phyloP scores from a whole-genome alignment of 2,113 vertebrate genomes.

The Lophotis ruficrista region DNA sequence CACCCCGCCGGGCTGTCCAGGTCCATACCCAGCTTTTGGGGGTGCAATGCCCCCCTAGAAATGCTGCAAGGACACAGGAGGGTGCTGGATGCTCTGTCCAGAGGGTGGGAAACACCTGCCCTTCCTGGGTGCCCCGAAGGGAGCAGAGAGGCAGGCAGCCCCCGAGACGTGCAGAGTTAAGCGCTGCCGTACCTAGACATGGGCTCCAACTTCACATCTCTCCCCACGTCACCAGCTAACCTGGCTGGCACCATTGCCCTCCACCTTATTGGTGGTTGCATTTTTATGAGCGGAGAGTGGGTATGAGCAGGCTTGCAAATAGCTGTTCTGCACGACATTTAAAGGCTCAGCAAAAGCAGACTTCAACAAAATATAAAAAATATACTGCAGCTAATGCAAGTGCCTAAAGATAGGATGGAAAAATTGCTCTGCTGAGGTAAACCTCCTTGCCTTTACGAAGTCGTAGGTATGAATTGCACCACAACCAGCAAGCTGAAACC shows the following conservation, averaged over 20 bases:
- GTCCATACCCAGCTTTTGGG: neutral
- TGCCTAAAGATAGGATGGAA: neutral
- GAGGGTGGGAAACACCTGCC: neutral
- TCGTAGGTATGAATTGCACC: neutral
- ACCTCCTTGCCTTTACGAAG: neutral
- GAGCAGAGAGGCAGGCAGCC: neutral
- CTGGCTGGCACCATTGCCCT: neutral
- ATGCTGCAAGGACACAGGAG: neutral
- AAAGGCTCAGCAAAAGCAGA: neutral
- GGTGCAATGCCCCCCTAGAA: neutral
- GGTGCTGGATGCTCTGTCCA: neutral
- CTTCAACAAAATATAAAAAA: neutral
- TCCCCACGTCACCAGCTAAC: fast-evolving
- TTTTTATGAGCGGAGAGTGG: neutral
- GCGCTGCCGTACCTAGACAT: neutral
- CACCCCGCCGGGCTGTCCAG: neutral
- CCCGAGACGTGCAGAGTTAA: neutral
- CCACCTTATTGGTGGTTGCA: neutral
- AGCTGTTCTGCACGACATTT: neutral
- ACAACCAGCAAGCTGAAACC: neutral
- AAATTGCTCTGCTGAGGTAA: neutral
- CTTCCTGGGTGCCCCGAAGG: neutral
- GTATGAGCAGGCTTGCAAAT: neutral
- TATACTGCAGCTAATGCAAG: neutral
- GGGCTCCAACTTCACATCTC: neutral